phyloP scores from a whole-genome alignment of 2,888 invertebrate genomes.

The Encarsia formosa region DNA sequence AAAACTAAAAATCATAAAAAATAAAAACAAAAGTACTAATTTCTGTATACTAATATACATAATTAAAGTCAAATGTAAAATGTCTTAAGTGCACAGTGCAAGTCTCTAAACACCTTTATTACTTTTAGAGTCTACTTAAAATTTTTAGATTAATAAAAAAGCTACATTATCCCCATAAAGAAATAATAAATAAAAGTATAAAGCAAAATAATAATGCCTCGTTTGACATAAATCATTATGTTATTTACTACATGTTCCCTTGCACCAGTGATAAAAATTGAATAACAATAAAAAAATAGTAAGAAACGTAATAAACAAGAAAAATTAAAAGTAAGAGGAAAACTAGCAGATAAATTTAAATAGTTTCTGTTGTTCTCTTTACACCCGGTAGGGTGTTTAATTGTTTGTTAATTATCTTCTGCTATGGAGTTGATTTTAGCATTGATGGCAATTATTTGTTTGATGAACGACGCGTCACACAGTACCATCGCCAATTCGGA shows the following conservation, averaged over 20 bases:
- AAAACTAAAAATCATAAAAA: constrained; percentile 15
- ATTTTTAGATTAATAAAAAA: too few species aligned
- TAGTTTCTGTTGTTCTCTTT: constrained; percentile 30
- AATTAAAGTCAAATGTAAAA: constrained; percentile 1
- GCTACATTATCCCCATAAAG: too few species aligned
- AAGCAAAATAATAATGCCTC: neutral
- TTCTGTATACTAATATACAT: too few species aligned
- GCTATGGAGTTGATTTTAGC: constrained; percentile 74
- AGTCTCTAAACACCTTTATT: too few species aligned
- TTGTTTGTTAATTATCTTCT: constrained; percentile 62
- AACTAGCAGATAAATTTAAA: constrained; percentile 41
- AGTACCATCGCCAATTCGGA: constrained; percentile 65
- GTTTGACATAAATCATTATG: neutral
- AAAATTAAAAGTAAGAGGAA: constrained; percentile 42
- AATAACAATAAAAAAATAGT: constrained; percentile 17
- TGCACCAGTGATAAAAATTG: constrained; percentile 21
- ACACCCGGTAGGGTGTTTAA: constrained; percentile 34
- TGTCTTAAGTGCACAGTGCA: neutral
- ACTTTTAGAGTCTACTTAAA: too few species aligned
- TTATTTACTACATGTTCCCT: constrained; percentile 21
- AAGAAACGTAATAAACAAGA: constrained; percentile 30
- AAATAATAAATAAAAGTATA: neutral
- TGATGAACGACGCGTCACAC: constrained; percentile 68
- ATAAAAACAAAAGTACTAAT: constrained; percentile 9
- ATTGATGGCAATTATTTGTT: constrained; percentile 75